A percentile compares a stretch with the other conserved stretches of the same genome.
Evolutionary conservation across 30 jellyfish, hydroid and myxozoan genomes (phyloP).

Genomic region (Catostylus mosaicus): DNA sequence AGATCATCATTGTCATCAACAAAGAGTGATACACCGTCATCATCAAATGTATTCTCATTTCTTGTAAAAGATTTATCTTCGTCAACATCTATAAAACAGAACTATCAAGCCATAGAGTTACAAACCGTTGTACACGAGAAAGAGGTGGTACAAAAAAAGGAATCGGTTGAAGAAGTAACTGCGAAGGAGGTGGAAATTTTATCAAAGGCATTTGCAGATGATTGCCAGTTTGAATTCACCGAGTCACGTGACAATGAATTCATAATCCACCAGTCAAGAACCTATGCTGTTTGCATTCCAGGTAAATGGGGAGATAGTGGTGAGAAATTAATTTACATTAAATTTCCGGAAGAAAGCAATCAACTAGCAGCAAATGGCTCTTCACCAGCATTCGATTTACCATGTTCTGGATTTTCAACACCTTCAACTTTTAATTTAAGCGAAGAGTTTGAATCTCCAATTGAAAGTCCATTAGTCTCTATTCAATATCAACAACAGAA

Average conservation of each 20-base stretch:
- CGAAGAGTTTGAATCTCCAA: slow-evolving; percentile 54
- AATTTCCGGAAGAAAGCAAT: slow-evolving; percentile 54
- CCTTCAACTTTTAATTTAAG: slow-evolving; percentile 56
- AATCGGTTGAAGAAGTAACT: not conserved
- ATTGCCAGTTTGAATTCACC: not conserved
- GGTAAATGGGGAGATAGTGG: slow-evolving; percentile 51
- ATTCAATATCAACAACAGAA: slow-evolving; percentile 13
- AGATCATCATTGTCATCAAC: not conserved
- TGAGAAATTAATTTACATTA: slow-evolving; percentile 40
- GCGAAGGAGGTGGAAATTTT: not conserved
- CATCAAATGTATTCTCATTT: not conserved
- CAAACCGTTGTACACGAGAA: not conserved
- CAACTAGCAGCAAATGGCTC: not conserved
- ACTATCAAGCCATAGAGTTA: not conserved
- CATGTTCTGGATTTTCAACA: slow-evolving; percentile 49
- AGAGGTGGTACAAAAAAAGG: not conserved
- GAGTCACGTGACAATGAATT: slow-evolving; percentile 3
- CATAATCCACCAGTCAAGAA: slow-evolving; percentile 12
- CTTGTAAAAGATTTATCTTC: not conserved
- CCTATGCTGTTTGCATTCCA: slow-evolving; percentile 56
- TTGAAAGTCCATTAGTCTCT: slow-evolving; percentile 41
- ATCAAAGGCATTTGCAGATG: not conserved
- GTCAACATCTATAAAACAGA: not conserved
- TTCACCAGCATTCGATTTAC: slow-evolving; percentile 6
- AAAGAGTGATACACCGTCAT: not conserved